phyloP scores from a whole-genome alignment of 2,888 invertebrate genomes.

The Epirrhoe tristata region DNA sequence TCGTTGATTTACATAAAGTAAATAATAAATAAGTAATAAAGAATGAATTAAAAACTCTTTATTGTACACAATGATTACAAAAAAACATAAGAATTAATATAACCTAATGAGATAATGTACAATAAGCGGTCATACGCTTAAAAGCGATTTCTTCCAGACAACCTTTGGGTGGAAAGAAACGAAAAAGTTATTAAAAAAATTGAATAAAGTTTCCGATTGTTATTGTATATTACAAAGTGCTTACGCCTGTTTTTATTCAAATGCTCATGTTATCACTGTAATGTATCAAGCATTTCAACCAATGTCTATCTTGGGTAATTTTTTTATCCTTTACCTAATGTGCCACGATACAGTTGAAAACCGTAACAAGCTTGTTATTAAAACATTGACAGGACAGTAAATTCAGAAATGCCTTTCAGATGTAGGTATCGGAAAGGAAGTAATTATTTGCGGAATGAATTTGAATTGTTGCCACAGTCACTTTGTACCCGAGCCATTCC shows the following conservation, averaged over 20 bases:
- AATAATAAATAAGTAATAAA: no score
- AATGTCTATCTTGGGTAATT: neutral
- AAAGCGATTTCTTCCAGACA: no score
- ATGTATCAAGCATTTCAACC: neutral
- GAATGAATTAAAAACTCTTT: no score
- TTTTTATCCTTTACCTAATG: neutral
- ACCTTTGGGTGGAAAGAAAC: no score
- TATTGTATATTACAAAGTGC: neutral
- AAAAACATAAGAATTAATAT: no score
- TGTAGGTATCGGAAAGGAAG: slow-evolving; percentile 13
- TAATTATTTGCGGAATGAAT: slow-evolving; percentile 24
- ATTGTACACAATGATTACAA: no score
- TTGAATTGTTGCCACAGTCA: slow-evolving; percentile 16
- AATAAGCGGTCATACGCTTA: no score
- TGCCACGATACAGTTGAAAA: slow-evolving; percentile 6
- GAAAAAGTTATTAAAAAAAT: no score
- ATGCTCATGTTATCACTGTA: neutral
- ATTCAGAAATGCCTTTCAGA: slow-evolving; percentile 6
- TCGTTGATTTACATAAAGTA: slow-evolving; percentile 7
- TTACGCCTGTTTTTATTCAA: neutral
- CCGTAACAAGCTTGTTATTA: slow-evolving; percentile 7
- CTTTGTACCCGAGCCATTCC: slow-evolving; percentile 4
- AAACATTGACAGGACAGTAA: slow-evolving; percentile 10
- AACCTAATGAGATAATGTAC: no score
- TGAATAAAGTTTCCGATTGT: slow-evolving; percentile 2